Evolutionary conservation across 92 coral and sea anemone species (phyloP), one percentile per base, ranked within the genome.

Genomic region (Pocillopora grandis): DNA sequence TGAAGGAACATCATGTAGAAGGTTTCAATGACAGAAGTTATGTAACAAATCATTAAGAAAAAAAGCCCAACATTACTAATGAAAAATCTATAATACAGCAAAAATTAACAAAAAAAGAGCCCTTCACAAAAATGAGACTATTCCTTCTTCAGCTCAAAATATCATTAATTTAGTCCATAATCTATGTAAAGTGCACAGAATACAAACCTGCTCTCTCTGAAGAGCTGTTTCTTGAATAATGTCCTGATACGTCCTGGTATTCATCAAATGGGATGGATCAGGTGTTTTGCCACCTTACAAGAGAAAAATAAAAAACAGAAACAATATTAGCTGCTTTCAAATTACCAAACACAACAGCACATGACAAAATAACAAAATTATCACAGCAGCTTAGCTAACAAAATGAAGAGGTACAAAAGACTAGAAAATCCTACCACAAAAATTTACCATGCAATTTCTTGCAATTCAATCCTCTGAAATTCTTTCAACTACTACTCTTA

Each of bases 241-340:
- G 81, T 97, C 99, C 58, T 69, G 71, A 76, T 89, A 97, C 35
- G 98, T 97, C 69, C 99, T 75, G 36, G 74, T 85, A 77, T 90
- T 79, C 72, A 83, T 85, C 58, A 94, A 85, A 0, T 21, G 70
- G 18, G 90, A 17, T 35, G 98, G 92, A 79, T 97, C 99, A 6
- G 99, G 99, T 23, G 99, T 97, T 90, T 97, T 94, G 36, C 98
- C 94, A 84, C 98, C 96, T 93, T 83, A 58, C 87, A 90, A 84
- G 88, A 91, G 23, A 88, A 78, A 83, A 87, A 87, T 13, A 82
- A 76, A 74, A 87, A 66, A 88, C 74, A 86, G 78, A 72, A 84
- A 71, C 72, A 71, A 64, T 56, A 83, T 83, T 62, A 83, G 42
- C 33, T 27, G n/a, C 49, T 74, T 63, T 63, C 49, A 56, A 71